phyloP scores from a whole-genome alignment of 2,888 invertebrate species.

The Acrobasis consociella region DNA sequence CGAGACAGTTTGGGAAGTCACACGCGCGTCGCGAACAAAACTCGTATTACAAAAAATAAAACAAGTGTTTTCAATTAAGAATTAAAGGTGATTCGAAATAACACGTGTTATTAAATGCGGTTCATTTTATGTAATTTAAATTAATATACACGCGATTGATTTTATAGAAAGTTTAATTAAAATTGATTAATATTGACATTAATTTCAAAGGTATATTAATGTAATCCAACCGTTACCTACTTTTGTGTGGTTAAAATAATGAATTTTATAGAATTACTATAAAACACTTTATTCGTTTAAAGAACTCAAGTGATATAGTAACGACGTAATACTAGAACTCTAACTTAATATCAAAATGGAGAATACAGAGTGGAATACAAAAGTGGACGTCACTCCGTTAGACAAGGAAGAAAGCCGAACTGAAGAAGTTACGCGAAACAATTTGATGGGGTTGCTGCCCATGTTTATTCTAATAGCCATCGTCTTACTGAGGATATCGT shows the following conservation, averaged over 20 bases:
- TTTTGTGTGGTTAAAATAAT: not conserved
- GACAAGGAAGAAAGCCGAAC: conserved; percentile 8
- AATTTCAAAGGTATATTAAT: not conserved
- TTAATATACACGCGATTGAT: not conserved
- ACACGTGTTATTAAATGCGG: not conserved
- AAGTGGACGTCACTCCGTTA: not conserved
- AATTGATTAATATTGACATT: not conserved
- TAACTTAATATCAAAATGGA: not conserved
- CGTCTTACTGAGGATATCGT: conserved; percentile 59
- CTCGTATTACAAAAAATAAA: not conserved
- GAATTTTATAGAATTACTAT: no score
- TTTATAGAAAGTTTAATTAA: not conserved
- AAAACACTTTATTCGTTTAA: no score
- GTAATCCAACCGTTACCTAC: no score
- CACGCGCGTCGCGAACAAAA: not conserved
- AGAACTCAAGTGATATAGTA: no score
- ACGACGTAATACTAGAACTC: no score
- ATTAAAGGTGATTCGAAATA: not conserved
- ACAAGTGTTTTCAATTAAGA: not conserved
- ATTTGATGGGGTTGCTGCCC: conserved; percentile 45
- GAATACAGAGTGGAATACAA: not conserved
- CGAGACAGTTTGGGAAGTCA: not conserved
- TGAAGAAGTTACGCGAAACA: not conserved
- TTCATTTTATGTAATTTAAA: not conserved
- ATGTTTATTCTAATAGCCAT: conserved; percentile 58